Conservation (phyloP, 2,888 invertebrate genomes). For the Endotricha flammealis region DNA sequence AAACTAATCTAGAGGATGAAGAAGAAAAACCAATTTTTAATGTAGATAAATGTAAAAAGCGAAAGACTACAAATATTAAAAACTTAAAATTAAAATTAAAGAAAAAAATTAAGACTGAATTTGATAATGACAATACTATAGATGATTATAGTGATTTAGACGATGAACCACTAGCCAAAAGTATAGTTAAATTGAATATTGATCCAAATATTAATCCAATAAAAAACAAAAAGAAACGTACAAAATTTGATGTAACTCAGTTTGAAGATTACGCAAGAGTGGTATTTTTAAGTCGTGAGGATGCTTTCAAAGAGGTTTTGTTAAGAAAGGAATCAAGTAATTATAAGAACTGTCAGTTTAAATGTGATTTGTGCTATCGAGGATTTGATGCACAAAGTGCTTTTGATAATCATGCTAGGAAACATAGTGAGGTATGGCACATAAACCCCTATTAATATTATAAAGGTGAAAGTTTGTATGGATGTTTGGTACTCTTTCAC, state of each 20-base stretch:
- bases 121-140: constrained; percentile 11
- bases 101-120: no score
- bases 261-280: constrained; percentile 36
- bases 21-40: no score
- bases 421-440: constrained; percentile 33
- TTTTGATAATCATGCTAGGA: constrained; percentile 38
- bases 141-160: constrained; percentile 20
- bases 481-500: no score
- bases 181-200: neutral
- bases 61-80: no score
- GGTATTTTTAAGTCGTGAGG: constrained; percentile 29
- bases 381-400: constrained; percentile 32
- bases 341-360: constrained; percentile 32
- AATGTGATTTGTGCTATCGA: constrained; percentile 39
- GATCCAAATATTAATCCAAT: neutral
- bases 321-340: constrained; percentile 38
- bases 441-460: no score
- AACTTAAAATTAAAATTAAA: no score
- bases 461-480: no score
- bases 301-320: constrained; percentile 34
- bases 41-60: no score
- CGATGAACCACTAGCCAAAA: constrained; percentile 25
- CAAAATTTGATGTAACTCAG: constrained; percentile 19
- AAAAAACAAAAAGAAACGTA: constrained; percentile 3
- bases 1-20: no score